Conservation (phyloP, 1,140 invertebrate genomes). For the Scylla paramamosain region DNA sequence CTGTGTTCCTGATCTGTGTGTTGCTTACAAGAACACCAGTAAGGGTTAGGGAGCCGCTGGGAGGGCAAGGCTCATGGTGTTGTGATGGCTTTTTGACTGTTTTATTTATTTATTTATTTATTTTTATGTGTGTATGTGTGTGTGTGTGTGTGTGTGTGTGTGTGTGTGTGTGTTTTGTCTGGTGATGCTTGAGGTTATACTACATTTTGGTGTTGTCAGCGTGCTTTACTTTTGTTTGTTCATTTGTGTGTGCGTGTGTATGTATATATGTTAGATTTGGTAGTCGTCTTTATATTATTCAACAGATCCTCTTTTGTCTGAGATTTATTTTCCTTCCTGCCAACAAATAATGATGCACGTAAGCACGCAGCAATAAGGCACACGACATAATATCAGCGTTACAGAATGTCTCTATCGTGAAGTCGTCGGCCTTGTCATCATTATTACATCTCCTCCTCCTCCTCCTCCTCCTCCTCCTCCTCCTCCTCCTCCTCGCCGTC, state of each 20-base stretch:
- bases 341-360: too few species aligned
- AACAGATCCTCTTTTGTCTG: neutral
- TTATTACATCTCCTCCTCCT: neutral
- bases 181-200: too few species aligned
- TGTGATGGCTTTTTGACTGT: too few species aligned
- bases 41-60: neutral
- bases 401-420: too few species aligned
- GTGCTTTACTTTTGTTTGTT: neutral
- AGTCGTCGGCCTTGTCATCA: neutral
- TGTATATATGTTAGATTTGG: neutral
- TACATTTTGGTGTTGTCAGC: too few species aligned
- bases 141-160: too few species aligned
- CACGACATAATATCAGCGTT: too few species aligned
- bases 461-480: neutral
- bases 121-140: too few species aligned
- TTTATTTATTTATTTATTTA: too few species aligned
- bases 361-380: too few species aligned
- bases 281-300: neutral
- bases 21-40: conserved; percentile 4
- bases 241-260: neutral
- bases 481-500: neutral
- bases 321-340: neutral
- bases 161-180: too few species aligned
- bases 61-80: neutral
- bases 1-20: conserved; percentile 2